Evolutionary conservation across 1,140 invertebrate species (phyloP).

Genomic region (Brachionus asplanchnoidis): DNA sequence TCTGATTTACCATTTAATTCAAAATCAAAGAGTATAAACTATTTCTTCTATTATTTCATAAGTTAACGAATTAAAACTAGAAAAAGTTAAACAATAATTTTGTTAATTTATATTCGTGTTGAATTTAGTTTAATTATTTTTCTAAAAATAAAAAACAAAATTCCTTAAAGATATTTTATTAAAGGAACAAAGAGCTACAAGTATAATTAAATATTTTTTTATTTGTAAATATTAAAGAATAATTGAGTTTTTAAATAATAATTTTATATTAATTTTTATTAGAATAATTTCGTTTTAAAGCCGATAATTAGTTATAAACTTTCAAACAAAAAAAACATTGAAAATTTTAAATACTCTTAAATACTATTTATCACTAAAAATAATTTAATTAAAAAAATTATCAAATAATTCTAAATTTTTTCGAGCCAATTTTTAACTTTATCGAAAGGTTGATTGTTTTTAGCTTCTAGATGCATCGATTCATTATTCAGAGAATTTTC

Average conservation of each 20-base stretch:
- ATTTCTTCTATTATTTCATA: too few species aligned
- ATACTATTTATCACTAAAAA: neutral
- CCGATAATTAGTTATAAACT: neutral
- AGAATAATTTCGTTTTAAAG: neutral
- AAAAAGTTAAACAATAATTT: too few species aligned
- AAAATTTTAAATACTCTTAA: neutral
- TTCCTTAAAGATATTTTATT: too few species aligned
- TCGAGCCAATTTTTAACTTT: conserved; percentile 28
- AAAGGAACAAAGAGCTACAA: too few species aligned
- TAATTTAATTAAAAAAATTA: neutral
- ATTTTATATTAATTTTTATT: too few species aligned
- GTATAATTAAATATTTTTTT: too few species aligned
- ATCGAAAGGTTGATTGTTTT: neutral
- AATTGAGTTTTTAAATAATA: neutral
- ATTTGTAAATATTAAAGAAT: neutral
- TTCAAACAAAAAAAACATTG: neutral
- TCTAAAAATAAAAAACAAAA: too few species aligned
- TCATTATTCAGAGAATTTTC: neutral
- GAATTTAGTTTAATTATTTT: too few species aligned
- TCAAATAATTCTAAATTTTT: neutral
- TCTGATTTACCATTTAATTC: too few species aligned
- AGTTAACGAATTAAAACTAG: too few species aligned
- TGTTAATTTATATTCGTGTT: too few species aligned
- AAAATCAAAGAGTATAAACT: too few species aligned
- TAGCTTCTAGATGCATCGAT: neutral